These are phyloP conservation scores for Pseudochromis fuscus DNA, from an alignment of 2,797 vertebrate genomes.

Conservation along the genomic window DNA sequence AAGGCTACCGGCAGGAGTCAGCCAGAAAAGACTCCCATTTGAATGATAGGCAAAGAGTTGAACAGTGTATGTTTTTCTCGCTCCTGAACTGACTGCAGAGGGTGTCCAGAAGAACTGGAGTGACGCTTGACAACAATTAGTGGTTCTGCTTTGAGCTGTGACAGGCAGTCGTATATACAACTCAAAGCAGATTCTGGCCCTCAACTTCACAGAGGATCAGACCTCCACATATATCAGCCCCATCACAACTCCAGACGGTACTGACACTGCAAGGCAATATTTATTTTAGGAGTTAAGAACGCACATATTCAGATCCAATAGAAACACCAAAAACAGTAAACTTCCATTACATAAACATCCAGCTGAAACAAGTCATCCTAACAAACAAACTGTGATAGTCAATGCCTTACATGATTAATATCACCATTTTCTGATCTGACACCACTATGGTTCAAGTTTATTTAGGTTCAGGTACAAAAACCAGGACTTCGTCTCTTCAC, in stretches of 20 bases:
- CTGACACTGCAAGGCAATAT: constrained; percentile 34
- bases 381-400: not conserved
- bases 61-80: constrained; percentile 41
- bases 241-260: constrained; percentile 57
- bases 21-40: constrained; percentile 61
- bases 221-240: constrained; percentile 58
- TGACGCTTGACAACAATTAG: constrained; percentile 86
- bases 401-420: not conserved
- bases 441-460: not conserved
- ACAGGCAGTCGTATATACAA: constrained; percentile 69
- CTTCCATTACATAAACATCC: constrained; percentile 9
- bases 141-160: constrained; percentile 68
- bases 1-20: constrained; percentile 75
- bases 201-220: constrained; percentile 62
- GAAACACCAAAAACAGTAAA: constrained; percentile 14
- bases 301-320: constrained; percentile 32
- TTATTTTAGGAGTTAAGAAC: constrained; percentile 29
- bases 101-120: constrained; percentile 66
- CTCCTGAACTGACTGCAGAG: constrained; percentile 57
- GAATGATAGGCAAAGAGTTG: constrained; percentile 71
- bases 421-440: constrained; percentile 8
- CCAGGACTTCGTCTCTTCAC: not conserved
- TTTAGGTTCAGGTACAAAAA: constrained; percentile 11
- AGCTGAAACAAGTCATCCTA: constrained; percentile 15
- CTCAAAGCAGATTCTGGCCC: constrained; percentile 58